Evolutionary conservation across 35 echinoderm and acorn worm species (phyloP), one percentile per base, ranked within the genome.

Genomic region (Hemicentrotus pulcherrimus): DNA sequence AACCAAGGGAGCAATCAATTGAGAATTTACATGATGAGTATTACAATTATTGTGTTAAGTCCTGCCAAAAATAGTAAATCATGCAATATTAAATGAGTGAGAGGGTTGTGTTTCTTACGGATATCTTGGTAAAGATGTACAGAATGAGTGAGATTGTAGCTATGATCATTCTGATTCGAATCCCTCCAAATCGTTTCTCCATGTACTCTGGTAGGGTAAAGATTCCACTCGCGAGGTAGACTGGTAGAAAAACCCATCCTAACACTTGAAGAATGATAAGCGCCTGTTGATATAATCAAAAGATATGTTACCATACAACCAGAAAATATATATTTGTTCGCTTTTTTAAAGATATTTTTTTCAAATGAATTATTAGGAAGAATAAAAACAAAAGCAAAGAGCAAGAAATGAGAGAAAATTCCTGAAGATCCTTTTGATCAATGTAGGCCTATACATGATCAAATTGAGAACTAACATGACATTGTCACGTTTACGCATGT

Each of bases 171-270:
- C 96, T 94, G 16, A 99, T 94, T 33, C 98, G 85, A 58, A 96
- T 94, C 16, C 98, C 96, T 46, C 98, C 98, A 61, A 99, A 96
- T 6, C 98, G 48, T 88, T 96, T 97, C 87, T 97, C 94, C n/a
- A 99, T 92, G 88, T 96, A 99, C 46, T 99, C 98, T 0, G 98
- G 98, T 96, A 99, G 95, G 22, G 98, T 99, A 87, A 96, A 99
- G 32, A 99, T 96, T 31, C 96, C 97, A 33, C 97, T 95, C 16
- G 98, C 97, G 4, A 99, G 94, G 86, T 99, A 99, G 2, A 99
- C 98, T 12, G 98, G 98, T 47, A 99, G 95, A 88, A 99, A 99
- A 30, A 99, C 95, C 98, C 98, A 99, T 95, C 96, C 98, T 88
- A 97, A 91, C 8, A 99, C 32, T 86, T 97, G 98, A 24, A 95